Percentiles rank a stretch among this genome's conserved stretches.
phyloP scores from a whole-genome alignment of 2,888 invertebrate species.

The Melieria picta region DNA sequence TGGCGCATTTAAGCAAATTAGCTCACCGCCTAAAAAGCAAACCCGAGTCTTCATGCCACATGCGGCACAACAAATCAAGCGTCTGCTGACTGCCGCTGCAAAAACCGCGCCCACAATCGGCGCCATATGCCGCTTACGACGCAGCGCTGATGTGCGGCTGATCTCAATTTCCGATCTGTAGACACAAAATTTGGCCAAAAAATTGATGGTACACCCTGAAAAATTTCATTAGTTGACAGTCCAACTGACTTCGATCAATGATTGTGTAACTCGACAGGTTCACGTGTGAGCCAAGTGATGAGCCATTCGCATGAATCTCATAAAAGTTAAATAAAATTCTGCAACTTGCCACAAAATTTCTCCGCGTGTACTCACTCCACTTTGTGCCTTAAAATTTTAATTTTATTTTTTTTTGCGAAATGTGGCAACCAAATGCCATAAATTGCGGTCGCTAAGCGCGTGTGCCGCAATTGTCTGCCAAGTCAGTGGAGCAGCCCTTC shows the following conservation, averaged over 20 bases:
- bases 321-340: too few species aligned
- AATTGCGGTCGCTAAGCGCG: constrained; percentile 39
- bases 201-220: too few species aligned
- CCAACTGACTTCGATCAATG: too few species aligned
- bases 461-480: constrained; percentile 5
- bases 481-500: constrained; percentile 39
- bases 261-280: too few species aligned
- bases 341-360: not conserved
- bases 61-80: not conserved
- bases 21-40: not conserved
- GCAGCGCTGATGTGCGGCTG: constrained; percentile 34
- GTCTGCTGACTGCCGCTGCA: too few species aligned
- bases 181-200: constrained; percentile 7
- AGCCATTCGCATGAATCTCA: too few species aligned
- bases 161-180: constrained; percentile 55
- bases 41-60: not conserved
- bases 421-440: constrained; percentile 42
- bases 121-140: too few species aligned
- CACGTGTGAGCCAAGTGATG: too few species aligned
- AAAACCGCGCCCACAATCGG: too few species aligned
- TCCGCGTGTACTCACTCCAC: not conserved
- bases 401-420: constrained; percentile 30
- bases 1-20: not conserved
- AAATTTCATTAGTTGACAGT: too few species aligned
- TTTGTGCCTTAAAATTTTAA: not conserved